A percentile compares a stretch with the other conserved stretches of the same genome.
phyloP scores from a whole-genome alignment of 2,113 vertebrate genomes.

The Epinephelus cyanopodus region DNA sequence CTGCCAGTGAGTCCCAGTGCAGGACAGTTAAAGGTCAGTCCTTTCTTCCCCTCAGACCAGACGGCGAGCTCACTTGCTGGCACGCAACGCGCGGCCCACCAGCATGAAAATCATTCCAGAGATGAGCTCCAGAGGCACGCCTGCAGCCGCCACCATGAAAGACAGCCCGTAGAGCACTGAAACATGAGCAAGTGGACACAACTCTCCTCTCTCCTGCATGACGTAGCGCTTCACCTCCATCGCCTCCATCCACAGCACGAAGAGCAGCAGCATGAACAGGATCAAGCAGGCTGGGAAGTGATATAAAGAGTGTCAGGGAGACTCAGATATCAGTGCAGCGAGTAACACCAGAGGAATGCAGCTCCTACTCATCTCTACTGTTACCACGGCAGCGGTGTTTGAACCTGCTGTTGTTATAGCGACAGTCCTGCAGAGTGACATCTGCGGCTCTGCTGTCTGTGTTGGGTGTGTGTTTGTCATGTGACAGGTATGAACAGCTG shows the following conservation, averaged over 20 bases:
- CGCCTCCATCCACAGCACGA: conserved; percentile 91
- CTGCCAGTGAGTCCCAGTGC: conserved; percentile 36
- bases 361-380: conserved; percentile 35
- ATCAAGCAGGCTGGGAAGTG: conserved; percentile 84
- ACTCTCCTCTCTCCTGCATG: conserved; percentile 86
- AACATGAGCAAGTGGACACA: conserved; percentile 76
- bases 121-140: conserved; percentile 86
- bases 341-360: conserved; percentile 46
- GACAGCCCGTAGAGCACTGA: conserved; percentile 89
- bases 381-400: conserved; percentile 61
- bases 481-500: conserved; percentile 73
- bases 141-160: conserved; percentile 86
- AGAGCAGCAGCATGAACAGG: conserved; percentile 86
- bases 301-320: conserved; percentile 6
- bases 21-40: conserved; percentile 49
- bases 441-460: conserved; percentile 38
- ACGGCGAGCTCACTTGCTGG: conserved; percentile 65
- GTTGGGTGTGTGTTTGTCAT: conserved; percentile 38
- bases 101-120: conserved; percentile 89
- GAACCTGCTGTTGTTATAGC: conserved; percentile 58
- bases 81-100: conserved; percentile 79
- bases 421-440: conserved; percentile 36
- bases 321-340: conserved; percentile 1
- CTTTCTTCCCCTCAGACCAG: not conserved
- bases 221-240: conserved; percentile 89